Conservation (phyloP, 2,113 vertebrate genomes). For the Rhinichthys klamathensis region DNA sequence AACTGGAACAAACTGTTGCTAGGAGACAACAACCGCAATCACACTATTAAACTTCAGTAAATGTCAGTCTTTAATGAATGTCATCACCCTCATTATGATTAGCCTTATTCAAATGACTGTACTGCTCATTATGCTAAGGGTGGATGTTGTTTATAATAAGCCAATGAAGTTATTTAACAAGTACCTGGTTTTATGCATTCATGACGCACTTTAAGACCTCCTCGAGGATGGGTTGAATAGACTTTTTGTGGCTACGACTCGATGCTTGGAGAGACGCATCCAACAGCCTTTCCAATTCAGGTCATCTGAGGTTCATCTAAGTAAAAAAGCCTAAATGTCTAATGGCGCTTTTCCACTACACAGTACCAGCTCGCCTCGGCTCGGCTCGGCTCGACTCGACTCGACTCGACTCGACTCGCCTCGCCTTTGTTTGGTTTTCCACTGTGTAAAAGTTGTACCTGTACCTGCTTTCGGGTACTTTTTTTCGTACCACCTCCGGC, state of each 20-base stretch:
- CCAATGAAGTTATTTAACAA: slow-evolving; percentile 18
- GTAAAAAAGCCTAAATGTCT: not conserved
- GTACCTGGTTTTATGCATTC: not conserved
- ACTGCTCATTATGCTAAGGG: slow-evolving; percentile 43
- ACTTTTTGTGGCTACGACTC: not conserved
- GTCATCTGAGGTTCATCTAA: not conserved
- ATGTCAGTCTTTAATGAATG: slow-evolving; percentile 55
- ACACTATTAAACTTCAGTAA: slow-evolving; percentile 45
- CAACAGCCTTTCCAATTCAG: not conserved
- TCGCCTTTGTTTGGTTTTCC: no score
- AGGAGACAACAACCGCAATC: slow-evolving; percentile 46
- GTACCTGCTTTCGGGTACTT: no score
- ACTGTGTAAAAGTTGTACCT: no score
- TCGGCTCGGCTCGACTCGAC: no score
- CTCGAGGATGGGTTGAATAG: not conserved
- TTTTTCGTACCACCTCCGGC: no score
- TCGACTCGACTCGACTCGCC: no score
- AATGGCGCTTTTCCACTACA: no score
- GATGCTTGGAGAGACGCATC: slow-evolving; percentile 16
- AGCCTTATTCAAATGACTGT: slow-evolving; percentile 47
- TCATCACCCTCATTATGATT: slow-evolving; percentile 47
- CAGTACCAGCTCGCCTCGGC: no score
- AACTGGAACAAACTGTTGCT: slow-evolving; percentile 49
- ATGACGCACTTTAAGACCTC: not conserved
- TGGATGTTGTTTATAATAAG: slow-evolving; percentile 14